These are phyloP conservation scores for Drosophila limbata DNA, from an alignment of 2,888 invertebrate species.

Conservation along the genomic window DNA sequence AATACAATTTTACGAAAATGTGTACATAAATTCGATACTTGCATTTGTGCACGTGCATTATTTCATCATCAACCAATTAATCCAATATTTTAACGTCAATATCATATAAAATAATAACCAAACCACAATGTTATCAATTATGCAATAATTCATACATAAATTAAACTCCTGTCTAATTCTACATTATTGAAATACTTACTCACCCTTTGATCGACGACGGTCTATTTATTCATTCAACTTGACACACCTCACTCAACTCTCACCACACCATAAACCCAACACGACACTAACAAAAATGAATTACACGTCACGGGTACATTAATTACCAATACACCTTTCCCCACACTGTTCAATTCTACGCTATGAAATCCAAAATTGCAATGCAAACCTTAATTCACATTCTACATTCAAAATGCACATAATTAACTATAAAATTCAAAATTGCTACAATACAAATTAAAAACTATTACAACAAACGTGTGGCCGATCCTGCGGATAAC, in stretches of 20 bases:
- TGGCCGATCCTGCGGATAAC: constrained; percentile 21
- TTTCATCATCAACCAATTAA: constrained; percentile 54
- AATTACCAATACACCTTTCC: not conserved
- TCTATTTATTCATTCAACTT: not conserved
- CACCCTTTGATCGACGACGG: constrained; percentile 5
- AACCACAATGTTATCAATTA: constrained; percentile 38
- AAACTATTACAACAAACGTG: constrained; percentile 28
- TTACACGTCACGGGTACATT: not conserved
- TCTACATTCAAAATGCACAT: constrained; percentile 53
- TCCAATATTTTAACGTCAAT: constrained; percentile 39
- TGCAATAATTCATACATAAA: constrained; percentile 30
- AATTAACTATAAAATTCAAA: constrained; percentile 66
- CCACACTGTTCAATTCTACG: not conserved
- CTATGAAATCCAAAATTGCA: constrained; percentile 1
- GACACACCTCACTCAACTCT: not conserved
- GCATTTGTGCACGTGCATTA: constrained; percentile 79
- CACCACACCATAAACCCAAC: not conserved
- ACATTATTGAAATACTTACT: constrained; percentile 35
- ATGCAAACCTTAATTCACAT: constrained; percentile 14
- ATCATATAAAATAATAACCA: constrained; percentile 25
- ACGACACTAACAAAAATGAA: not conserved
- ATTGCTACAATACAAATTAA: constrained; percentile 46
- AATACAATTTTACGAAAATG: constrained; percentile 60
- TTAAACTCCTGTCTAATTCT: constrained; percentile 40
- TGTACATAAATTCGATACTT: constrained; percentile 81